phyloP scores from a whole-genome alignment of 2,888 invertebrate genomes.

The Noctua pronuba region DNA sequence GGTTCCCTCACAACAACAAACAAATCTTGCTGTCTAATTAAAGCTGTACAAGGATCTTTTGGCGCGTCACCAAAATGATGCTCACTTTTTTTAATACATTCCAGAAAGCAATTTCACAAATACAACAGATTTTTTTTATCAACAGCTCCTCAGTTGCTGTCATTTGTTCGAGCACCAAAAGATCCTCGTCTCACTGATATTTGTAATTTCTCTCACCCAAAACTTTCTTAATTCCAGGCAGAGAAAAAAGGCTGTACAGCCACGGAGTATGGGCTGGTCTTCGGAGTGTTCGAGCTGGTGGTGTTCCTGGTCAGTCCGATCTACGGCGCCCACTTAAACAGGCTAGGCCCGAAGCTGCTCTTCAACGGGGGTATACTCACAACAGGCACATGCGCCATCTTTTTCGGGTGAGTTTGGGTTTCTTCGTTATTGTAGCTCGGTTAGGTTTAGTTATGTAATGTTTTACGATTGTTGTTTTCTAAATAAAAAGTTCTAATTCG shows the following conservation, averaged over 20 bases:
- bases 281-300: conserved; percentile 96
- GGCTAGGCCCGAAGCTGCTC: conserved; percentile 94
- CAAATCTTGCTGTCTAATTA: background rate
- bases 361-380: conserved; percentile 96
- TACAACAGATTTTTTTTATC: background rate
- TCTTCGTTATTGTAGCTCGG: background rate
- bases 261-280: conserved; percentile 96
- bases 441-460: background rate
- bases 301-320: conserved; percentile 95
- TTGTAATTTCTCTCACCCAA: background rate
- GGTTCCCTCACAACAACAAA: too few relatives aligned
- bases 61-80: background rate
- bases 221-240: conserved; percentile 90
- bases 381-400: conserved; percentile 95
- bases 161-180: background rate
- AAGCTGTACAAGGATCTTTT: background rate
- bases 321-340: conserved; percentile 94
- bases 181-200: background rate
- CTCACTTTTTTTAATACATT: background rate
- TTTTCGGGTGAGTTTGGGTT: conserved; percentile 92
- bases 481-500: too few relatives aligned
- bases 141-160: background rate
- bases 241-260: conserved; percentile 95
- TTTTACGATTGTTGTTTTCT: background rate
- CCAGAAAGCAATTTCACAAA: background rate